These are phyloP conservation scores for Autographa pulchrina DNA, from an alignment of 2,888 invertebrate species.

Conservation along the genomic window DNA sequence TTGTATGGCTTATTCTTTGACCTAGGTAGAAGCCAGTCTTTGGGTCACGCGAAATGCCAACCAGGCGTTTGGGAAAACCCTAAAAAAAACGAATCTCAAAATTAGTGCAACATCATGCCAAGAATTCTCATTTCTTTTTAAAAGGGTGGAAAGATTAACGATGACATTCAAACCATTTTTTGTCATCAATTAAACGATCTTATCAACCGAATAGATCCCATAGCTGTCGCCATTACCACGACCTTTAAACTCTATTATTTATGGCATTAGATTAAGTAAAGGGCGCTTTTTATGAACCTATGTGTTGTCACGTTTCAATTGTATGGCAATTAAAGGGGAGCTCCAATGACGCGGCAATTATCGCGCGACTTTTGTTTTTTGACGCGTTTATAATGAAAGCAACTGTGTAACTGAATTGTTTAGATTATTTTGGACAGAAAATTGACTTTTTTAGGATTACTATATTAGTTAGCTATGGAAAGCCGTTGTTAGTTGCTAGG, in stretches of 20 bases:
- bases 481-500: too few relatives aligned
- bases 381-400: neutral
- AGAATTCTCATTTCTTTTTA: too few relatives aligned
- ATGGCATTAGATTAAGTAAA: constrained; percentile 37
- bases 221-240: constrained; percentile 44
- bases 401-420: neutral
- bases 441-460: neutral
- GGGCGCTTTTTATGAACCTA: constrained; percentile 37
- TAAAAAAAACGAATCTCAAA: too few relatives aligned
- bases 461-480: too few relatives aligned
- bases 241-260: constrained; percentile 54
- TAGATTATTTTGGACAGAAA: neutral
- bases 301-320: constrained; percentile 45
- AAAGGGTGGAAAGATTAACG: too few relatives aligned
- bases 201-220: constrained; percentile 46
- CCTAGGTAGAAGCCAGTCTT: too few relatives aligned
- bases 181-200: constrained; percentile 20
- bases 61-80: too few relatives aligned
- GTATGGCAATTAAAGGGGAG: neutral
- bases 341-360: neutral
- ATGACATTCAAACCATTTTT: neutral
- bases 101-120: too few relatives aligned
- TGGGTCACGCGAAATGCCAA: too few relatives aligned
- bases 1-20: too few relatives aligned
- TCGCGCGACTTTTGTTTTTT: neutral